phyloP scores from a whole-genome alignment of 2,888 invertebrate species.

The Agrochola litura region DNA sequence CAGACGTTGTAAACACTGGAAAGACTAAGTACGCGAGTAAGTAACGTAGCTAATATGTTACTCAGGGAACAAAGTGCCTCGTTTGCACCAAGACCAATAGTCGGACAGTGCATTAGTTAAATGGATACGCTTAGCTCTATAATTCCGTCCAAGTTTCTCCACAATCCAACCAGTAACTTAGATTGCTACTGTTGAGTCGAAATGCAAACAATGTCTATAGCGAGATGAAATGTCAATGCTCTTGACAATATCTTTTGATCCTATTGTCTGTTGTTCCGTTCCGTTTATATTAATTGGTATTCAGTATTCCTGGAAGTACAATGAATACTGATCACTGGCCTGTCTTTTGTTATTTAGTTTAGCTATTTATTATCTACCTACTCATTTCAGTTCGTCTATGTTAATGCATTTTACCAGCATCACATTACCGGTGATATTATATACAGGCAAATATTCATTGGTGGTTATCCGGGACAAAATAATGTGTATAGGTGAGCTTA shows the following conservation, averaged over 20 bases:
- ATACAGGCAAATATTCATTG: conserved; percentile 5
- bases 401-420: conserved; percentile 31
- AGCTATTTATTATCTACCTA: not conserved
- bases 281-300: conserved; percentile 27
- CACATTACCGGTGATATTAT: conserved; percentile 19
- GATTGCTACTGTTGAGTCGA: conserved; percentile 83
- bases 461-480: conserved; percentile 2
- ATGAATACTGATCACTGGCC: conserved; percentile 12
- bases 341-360: conserved; percentile 6
- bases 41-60: conserved; percentile 83
- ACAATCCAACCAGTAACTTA: conserved; percentile 86
- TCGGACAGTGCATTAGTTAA: conserved; percentile 89
- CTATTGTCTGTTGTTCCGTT: conserved; percentile 43
- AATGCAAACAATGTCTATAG: conserved; percentile 81
- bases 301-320: conserved; percentile 19
- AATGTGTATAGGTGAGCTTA: not conserved
- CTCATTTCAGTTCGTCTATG: conserved; percentile 18
- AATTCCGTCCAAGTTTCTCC: conserved; percentile 85
- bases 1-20: conserved; percentile 69
- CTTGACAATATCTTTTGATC: conserved; percentile 69
- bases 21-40: conserved; percentile 69
- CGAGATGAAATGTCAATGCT: conserved; percentile 80
- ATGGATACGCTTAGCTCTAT: conserved; percentile 86
- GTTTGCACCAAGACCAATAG: conserved; percentile 88
- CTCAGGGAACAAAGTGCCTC: conserved; percentile 85